Base-by-base conservation (phyloP, 2,113 vertebrate genomes). In the Corvus hawaiiensis region DNA sequence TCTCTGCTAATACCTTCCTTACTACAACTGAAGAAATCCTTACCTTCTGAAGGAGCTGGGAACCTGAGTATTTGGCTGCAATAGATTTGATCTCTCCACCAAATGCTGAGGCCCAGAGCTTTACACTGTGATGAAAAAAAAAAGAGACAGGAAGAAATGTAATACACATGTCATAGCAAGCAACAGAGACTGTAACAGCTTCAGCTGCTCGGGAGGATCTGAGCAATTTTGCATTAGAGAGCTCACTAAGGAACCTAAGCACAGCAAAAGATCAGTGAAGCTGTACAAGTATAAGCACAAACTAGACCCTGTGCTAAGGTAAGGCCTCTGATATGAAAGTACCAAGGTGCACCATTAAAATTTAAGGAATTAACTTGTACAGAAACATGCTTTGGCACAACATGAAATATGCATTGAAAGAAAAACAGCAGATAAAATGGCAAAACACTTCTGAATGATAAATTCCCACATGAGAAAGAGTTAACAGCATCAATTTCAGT, bases 1-100 rank as follows among this genome's bases (percentile, higher is more conserved):
- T 98, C 96, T 94, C 96, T 91, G 76, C 91, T 94, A 93, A 94
- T 84, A 92, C 62, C 90, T 93, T 89, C 39, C 78, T 94, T 72
- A 75, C 72, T 75, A 82, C 80, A 90, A 80, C 83, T 16, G 11
- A 95, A 79, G 79, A 96, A 82, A 96, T 58, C 80, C 98, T 98
- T 98, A 99, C 99, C 99, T 99, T 99, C 98, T 99, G 99, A 93
- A 99, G 98, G 94, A 99, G 98, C 98, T 99, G 99, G 66, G 99
- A 99, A 94, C 99, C 99, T 6, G 99, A 99, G 96, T 99, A 99
- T 97, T 99, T 99, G 80, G 99, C 99, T 58, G 99, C 99, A 89
- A 99, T 99, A 97, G 99, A 99, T 98, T 99, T 99, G 98, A 99
- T 99, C 97, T 99, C 99, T 67, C 99, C 99, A 96, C 99, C 99